Conservation (phyloP, 2,113 vertebrate genomes). For the Antidorcas marsupialis region DNA sequence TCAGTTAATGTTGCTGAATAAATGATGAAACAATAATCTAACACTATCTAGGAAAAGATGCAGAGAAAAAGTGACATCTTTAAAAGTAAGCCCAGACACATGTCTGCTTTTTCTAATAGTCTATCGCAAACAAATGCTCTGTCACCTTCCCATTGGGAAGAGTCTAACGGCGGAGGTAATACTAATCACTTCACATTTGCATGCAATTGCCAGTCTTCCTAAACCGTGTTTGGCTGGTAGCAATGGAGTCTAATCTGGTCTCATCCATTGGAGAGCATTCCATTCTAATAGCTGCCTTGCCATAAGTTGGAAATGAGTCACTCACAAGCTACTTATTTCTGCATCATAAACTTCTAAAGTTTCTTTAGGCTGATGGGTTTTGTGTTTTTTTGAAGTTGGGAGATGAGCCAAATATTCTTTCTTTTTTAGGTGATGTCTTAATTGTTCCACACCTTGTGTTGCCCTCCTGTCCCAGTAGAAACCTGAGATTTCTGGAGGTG, state of each 20-base stretch:
- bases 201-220: conserved; percentile 63
- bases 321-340: conserved; percentile 80
- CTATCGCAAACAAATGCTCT: neutral
- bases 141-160: conserved; percentile 52
- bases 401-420: conserved; percentile 69
- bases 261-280: conserved; percentile 66
- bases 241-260: conserved; percentile 61
- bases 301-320: conserved; percentile 75
- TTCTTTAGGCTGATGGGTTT: conserved; percentile 78
- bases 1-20: conserved; percentile 24
- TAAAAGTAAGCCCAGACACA: conserved; percentile 34
- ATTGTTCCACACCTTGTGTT: conserved; percentile 18
- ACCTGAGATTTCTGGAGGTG: conserved; percentile 49
- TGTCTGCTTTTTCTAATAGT: conserved; percentile 50
- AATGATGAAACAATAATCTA: conserved; percentile 22
- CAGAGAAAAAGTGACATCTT: conserved; percentile 36
- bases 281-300: conserved; percentile 72
- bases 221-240: conserved; percentile 72
- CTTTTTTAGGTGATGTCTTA: conserved; percentile 30
- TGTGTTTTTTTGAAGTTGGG: conserved; percentile 70
- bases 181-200: conserved; percentile 66
- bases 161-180: conserved; percentile 34
- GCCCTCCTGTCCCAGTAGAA: conserved; percentile 37
- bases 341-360: conserved; percentile 83
- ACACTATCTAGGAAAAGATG: neutral